Conservation (phyloP, 2,888 invertebrate species). For the Tenthredo livida region DNA sequence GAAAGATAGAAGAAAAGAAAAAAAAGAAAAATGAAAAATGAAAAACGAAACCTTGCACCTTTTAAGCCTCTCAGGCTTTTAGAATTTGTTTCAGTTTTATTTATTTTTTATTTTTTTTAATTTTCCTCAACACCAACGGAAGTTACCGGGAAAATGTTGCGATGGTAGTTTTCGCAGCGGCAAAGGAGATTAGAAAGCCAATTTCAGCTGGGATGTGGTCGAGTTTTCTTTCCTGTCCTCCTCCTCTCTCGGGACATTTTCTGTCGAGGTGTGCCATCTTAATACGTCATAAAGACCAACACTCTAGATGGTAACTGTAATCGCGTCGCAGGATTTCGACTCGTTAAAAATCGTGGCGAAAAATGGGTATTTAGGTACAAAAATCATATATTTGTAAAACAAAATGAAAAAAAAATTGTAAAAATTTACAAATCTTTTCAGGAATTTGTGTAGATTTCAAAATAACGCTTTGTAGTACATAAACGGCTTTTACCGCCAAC, state of each 20-base stretch:
- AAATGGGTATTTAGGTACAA: neutral
- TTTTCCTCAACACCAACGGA: neutral
- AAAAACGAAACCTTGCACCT: slow-evolving; percentile 5
- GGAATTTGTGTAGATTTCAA: neutral
- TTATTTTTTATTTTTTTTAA: neutral
- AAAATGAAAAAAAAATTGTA: neutral
- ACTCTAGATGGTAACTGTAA: neutral
- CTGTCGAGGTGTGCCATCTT: slow-evolving; percentile 30
- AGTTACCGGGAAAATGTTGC: neutral
- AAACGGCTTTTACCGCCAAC: neutral
- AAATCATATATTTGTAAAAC: neutral
- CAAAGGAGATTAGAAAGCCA: slow-evolving; percentile 49
- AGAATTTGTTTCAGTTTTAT: neutral
- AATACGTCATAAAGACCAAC: slow-evolving; percentile 32
- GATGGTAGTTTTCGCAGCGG: slow-evolving; percentile 18
- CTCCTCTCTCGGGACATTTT: neutral
- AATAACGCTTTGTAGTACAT: neutral
- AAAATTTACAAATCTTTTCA: neutral
- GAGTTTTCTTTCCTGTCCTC: neutral
- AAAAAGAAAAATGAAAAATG: neutral
- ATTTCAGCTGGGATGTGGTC: slow-evolving; percentile 27
- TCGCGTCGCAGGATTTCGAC: neutral
- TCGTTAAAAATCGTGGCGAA: neutral
- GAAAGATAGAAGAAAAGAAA: neutral
- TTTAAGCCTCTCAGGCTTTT: slow-evolving; percentile 20